Evolutionary conservation across 2,797 vertebrate genomes (phyloP).

Genomic region (Halcyon leucocephala): DNA sequence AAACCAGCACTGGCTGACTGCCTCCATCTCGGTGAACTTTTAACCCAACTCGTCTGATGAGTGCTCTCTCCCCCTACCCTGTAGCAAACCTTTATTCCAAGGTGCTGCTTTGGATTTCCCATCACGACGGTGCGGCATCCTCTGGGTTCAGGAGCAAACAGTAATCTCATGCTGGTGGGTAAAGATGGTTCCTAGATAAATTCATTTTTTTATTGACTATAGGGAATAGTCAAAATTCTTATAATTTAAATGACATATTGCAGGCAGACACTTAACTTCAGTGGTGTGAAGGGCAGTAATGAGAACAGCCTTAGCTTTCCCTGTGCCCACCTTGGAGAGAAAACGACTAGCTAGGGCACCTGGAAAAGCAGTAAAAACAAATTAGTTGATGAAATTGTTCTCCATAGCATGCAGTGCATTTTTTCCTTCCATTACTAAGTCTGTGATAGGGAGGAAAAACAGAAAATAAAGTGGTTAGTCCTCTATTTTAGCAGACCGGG

Average conservation of each 20-base stretch:
- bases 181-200: background rate
- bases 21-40: background rate
- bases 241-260: background rate
- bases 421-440: background rate
- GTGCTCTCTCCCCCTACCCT: background rate
- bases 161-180: rapidly evolving
- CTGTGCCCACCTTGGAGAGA: background rate
- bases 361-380: conserved; percentile 37
- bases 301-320: background rate
- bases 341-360: background rate
- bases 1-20: background rate
- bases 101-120: background rate
- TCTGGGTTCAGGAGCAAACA: background rate
- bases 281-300: background rate
- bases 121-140: rapidly evolving
- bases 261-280: background rate
- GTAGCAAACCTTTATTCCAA: background rate
- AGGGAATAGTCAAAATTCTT: background rate
- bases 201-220: background rate
- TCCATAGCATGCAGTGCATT: background rate
- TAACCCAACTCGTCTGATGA: background rate
- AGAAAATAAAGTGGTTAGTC: background rate
- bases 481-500: background rate
- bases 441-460: background rate
- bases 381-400: conserved; percentile 29